Evolutionary conservation across 2,888 invertebrate species (phyloP).

Genomic region (Abrostola tripartita): DNA sequence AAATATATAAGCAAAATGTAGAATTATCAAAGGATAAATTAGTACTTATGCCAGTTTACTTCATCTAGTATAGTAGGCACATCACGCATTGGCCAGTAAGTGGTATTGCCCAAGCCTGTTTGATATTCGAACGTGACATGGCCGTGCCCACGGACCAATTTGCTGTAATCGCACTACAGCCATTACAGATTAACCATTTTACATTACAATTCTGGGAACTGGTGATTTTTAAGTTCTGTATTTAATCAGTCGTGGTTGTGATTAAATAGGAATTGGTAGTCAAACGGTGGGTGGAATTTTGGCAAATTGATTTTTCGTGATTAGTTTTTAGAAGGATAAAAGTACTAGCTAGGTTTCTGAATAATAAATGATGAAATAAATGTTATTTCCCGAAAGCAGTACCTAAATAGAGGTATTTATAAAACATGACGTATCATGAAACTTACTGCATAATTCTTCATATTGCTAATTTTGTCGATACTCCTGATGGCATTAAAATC

Average conservation of each 20-base stretch:
- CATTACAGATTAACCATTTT: conserved; percentile 84
- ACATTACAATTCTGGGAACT: conserved; percentile 86
- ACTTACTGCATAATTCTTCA: no score
- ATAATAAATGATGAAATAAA: no score
- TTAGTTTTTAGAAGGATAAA: neutral
- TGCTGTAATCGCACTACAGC: conserved; percentile 80
- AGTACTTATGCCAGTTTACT: conserved; percentile 40
- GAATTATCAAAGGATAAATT: conserved; percentile 13
- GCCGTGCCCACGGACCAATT: conserved; percentile 80
- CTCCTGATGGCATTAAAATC: no score
- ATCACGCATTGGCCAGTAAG: conserved; percentile 81
- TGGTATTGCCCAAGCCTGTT: conserved; percentile 80
- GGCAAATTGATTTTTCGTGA: conserved; percentile 39
- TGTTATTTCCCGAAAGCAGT: no score
- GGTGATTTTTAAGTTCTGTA: conserved; percentile 56
- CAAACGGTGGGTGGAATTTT: conserved; percentile 24
- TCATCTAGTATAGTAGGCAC: conserved; percentile 59
- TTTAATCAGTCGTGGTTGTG: conserved; percentile 52
- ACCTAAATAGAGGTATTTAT: no score
- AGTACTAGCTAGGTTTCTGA: neutral
- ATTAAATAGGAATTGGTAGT: conserved; percentile 44
- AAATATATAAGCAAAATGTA: neutral
- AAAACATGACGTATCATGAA: no score
- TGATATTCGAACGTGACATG: conserved; percentile 85
- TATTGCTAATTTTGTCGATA: no score